phyloP scores from a whole-genome alignment of 2,888 invertebrate genomes.

The Andrena marginata region DNA sequence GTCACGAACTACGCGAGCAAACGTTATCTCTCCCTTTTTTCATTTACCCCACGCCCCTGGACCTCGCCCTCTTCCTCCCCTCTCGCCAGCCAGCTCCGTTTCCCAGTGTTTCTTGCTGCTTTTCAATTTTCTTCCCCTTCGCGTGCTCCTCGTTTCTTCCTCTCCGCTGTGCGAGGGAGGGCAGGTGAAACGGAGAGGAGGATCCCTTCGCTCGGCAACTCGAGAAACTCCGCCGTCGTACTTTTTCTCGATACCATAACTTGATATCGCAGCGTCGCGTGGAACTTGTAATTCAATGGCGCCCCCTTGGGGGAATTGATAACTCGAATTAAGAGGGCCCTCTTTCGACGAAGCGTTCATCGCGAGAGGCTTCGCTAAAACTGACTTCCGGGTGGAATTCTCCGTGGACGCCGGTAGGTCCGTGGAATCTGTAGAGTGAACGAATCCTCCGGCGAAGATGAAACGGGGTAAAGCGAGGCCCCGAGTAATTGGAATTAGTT shows the following conservation, averaged over 20 bases:
- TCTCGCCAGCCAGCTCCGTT: background rate
- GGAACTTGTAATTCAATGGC: too few relatives aligned
- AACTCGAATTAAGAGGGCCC: too few relatives aligned
- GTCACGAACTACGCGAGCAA: constrained; percentile 42
- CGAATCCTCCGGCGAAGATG: constrained; percentile 7
- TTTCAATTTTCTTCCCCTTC: constrained; percentile 4
- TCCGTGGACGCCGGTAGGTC: constrained; percentile 40
- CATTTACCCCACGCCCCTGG: constrained; percentile 4
- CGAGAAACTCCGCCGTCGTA: too few relatives aligned
- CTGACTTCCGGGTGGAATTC: constrained; percentile 47
- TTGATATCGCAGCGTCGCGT: too few relatives aligned
- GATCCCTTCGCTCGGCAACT: too few relatives aligned
- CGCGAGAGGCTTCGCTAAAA: background rate
- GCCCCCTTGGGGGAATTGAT: too few relatives aligned
- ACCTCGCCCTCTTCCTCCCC: constrained; percentile 23
- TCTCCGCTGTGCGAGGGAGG: background rate
- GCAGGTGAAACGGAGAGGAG: too few relatives aligned
- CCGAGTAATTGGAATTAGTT: constrained; percentile 51
- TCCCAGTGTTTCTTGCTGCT: background rate
- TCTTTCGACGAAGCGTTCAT: background rate
- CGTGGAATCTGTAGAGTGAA: constrained; percentile 11
- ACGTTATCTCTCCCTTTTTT: constrained; percentile 40
- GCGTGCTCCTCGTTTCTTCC: background rate
- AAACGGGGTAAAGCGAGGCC: background rate
- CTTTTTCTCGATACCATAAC: too few relatives aligned